These are phyloP conservation scores for Lutjanus erythropterus DNA, from an alignment of 2,113 vertebrate species.

Conservation along the genomic window DNA sequence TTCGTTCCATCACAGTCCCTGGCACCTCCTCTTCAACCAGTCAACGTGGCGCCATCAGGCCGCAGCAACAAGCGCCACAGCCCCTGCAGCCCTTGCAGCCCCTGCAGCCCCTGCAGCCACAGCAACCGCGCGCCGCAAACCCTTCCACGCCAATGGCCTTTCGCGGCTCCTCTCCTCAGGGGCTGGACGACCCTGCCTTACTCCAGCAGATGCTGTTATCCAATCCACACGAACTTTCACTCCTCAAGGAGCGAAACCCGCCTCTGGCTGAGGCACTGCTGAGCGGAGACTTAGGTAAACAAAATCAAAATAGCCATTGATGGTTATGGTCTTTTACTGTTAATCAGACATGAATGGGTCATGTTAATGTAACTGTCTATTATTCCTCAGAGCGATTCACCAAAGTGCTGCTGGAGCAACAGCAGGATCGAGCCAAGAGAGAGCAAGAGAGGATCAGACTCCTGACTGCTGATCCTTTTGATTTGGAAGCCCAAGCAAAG, in stretches of 20 bases:
- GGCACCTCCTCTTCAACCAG: slow-evolving; percentile 85
- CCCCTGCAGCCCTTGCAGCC: slow-evolving; percentile 21
- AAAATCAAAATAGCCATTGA: neutral
- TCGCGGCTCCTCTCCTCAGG: slow-evolving; percentile 88
- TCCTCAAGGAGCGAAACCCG: slow-evolving; percentile 97
- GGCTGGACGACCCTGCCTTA: slow-evolving; percentile 92
- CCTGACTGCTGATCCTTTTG: slow-evolving; percentile 96
- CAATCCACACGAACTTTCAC: slow-evolving; percentile 96
- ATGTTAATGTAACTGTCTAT: neutral
- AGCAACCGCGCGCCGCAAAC: slow-evolving; percentile 56
- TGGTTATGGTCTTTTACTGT: neutral
- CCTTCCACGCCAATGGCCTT: slow-evolving; percentile 70
- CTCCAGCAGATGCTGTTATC: slow-evolving; percentile 96
- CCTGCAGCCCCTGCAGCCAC: slow-evolving; percentile 2
- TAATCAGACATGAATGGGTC: neutral
- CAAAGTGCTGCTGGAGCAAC: slow-evolving; percentile 94
- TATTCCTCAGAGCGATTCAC: slow-evolving; percentile 91
- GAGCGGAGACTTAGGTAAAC: slow-evolving; percentile 95
- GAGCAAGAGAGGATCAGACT: slow-evolving; percentile 97
- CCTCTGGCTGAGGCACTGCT: slow-evolving; percentile 96
- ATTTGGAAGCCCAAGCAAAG: slow-evolving; percentile 98
- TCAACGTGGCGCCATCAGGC: slow-evolving; percentile 69
- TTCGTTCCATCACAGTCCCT: slow-evolving; percentile 95
- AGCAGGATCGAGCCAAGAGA: slow-evolving; percentile 93
- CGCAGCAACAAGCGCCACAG: slow-evolving; percentile 49